These are phyloP conservation scores for Apamea anceps DNA, from an alignment of 2,888 invertebrate species.

Conservation along the genomic window DNA sequence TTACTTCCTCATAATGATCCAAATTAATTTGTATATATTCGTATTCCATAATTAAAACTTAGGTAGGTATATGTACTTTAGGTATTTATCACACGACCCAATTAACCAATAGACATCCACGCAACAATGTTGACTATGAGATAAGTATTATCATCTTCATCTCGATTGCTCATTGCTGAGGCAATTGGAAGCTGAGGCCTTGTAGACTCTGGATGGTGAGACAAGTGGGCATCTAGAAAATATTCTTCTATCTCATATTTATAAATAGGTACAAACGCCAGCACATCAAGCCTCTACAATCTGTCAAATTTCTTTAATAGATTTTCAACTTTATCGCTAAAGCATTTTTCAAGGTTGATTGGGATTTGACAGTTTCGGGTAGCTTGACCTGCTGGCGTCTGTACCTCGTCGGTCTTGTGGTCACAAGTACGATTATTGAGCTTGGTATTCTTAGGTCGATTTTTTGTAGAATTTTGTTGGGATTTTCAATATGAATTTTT, in stretches of 20 bases:
- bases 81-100: neutral
- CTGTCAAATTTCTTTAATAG: too few relatives aligned
- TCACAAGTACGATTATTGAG: neutral
- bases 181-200: neutral
- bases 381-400: too few relatives aligned
- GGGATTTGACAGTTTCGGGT: too few relatives aligned
- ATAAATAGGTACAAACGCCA: neutral
- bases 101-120: neutral
- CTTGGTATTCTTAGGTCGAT: neutral
- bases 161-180: conserved; percentile 3
- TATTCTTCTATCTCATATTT: neutral
- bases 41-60: neutral
- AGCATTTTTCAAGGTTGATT: too few relatives aligned
- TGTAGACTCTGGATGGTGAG: neutral
- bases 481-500: neutral
- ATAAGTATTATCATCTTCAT: neutral
- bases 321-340: too few relatives aligned
- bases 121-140: neutral
- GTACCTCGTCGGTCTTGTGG: neutral
- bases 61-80: too few relatives aligned
- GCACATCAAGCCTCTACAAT: too few relatives aligned
- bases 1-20: neutral
- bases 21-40: too few relatives aligned
- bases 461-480: neutral
- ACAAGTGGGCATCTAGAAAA: neutral